A percentile compares a stretch with the other conserved stretches of the same genome.
Conservation (phyloP, 30 jellyfish, hydroid and myxozoan genomes). For the Turritopsis dohrnii region DNA sequence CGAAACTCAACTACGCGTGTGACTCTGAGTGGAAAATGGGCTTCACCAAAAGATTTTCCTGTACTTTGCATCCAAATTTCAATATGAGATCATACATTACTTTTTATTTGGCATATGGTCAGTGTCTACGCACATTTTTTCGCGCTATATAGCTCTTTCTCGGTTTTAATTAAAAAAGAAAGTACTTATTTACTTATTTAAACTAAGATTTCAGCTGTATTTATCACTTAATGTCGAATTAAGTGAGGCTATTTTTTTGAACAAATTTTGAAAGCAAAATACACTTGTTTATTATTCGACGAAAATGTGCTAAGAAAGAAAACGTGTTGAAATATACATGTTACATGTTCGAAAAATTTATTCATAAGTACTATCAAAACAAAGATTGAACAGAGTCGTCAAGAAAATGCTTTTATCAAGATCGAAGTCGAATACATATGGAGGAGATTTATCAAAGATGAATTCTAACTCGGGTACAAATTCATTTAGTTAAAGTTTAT, state of each 20-base stretch:
- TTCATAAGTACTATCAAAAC: background rate
- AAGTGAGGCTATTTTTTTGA: background rate
- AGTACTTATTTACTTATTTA: no score
- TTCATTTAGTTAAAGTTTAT: no score
- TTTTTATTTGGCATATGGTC: no score
- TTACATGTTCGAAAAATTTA: background rate
- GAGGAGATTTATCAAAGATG: background rate
- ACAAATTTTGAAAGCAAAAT: no score
- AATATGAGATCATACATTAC: no score
- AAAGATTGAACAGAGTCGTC: background rate
- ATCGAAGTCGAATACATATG: background rate
- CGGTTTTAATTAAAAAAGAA: background rate
- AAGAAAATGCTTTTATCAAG: background rate
- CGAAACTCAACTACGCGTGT: no score
- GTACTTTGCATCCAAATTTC: no score
- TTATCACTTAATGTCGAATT: background rate
- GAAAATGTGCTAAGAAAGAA: background rate
- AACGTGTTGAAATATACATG: background rate
- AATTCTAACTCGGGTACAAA: background rate
- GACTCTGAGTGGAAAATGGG: no score
- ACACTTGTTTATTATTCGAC: background rate
- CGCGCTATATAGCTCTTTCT: background rate
- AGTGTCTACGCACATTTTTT: no score
- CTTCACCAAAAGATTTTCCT: no score
- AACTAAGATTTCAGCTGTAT: background rate